Evolutionary conservation across 2,888 invertebrate genomes (phyloP).

Genomic region (Belgica antarctica): DNA sequence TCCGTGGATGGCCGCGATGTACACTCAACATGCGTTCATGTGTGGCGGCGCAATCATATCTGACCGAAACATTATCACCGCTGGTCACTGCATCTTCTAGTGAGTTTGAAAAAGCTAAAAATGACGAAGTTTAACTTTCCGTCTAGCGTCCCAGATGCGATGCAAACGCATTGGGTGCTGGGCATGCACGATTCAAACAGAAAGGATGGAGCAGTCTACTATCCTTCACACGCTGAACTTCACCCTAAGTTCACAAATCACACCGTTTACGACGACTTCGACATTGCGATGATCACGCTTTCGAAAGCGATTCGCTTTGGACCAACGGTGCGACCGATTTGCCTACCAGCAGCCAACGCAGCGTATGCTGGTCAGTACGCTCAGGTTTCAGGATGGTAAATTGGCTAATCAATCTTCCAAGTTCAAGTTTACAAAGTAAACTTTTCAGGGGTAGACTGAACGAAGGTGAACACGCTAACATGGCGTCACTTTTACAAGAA

Average conservation of each 20-base stretch:
- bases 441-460: constrained; percentile 14
- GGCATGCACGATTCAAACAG: constrained; percentile 38
- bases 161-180: constrained; percentile 12
- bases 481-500: constrained; percentile 18
- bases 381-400: constrained; percentile 61
- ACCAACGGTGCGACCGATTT: constrained; percentile 4
- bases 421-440: too few species aligned
- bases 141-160: constrained; percentile 30
- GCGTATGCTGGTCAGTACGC: constrained; percentile 47
- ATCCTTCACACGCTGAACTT: constrained; percentile 20
- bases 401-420: constrained; percentile 43
- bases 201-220: constrained; percentile 26
- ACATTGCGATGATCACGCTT: constrained; percentile 8
- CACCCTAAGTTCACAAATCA: constrained; percentile 42
- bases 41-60: constrained; percentile 44
- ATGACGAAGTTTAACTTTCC: not conserved
- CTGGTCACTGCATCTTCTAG: constrained; percentile 45
- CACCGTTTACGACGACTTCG: constrained; percentile 34
- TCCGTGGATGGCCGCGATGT: constrained; percentile 43
- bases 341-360: not conserved
- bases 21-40: not conserved
- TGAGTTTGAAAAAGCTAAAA: not conserved
- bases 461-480: not conserved
- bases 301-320: not conserved
- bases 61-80: constrained; percentile 44